Conservation (phyloP, 1,140 invertebrate species). For the Drosophila erecta region DNA sequence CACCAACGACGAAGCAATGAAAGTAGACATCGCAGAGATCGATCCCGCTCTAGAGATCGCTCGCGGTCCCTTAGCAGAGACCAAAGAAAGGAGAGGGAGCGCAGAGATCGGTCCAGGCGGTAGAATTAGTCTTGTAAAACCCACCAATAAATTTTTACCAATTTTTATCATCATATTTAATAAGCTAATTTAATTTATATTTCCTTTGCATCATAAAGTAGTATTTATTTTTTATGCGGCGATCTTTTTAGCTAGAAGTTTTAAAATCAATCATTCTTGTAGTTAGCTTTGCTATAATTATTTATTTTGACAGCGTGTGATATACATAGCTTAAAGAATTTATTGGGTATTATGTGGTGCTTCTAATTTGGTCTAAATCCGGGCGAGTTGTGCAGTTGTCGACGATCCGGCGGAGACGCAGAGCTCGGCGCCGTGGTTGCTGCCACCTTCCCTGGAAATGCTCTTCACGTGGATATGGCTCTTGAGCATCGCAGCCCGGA, state of each 20-base stretch:
- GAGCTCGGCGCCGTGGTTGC: slow-evolving; percentile 76
- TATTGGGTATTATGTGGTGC: background rate
- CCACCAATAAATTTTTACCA: slow-evolving; percentile 30
- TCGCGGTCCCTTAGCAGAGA: slow-evolving; percentile 36
- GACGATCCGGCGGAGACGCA: slow-evolving; percentile 83
- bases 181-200: background rate
- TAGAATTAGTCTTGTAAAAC: slow-evolving; percentile 18
- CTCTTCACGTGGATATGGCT: slow-evolving; percentile 96
- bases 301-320: slow-evolving; percentile 47
- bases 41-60: slow-evolving; percentile 31
- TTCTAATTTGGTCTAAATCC: slow-evolving; percentile 40
- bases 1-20: slow-evolving; percentile 32
- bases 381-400: slow-evolving; percentile 62
- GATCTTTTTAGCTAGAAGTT: background rate
- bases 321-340: slow-evolving; percentile 11
- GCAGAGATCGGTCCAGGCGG: slow-evolving; percentile 42
- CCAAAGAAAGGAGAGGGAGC: slow-evolving; percentile 40
- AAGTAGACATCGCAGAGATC: slow-evolving; percentile 29
- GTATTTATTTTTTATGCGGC: no score
- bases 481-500: slow-evolving; percentile 96
- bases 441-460: slow-evolving; percentile 73
- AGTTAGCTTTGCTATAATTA: slow-evolving; percentile 61
- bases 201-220: background rate
- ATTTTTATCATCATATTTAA: slow-evolving; percentile 10
- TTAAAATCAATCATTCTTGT: background rate